Base-by-base conservation (phyloP, 2,888 invertebrate genomes). In the Oithona nana region DNA sequence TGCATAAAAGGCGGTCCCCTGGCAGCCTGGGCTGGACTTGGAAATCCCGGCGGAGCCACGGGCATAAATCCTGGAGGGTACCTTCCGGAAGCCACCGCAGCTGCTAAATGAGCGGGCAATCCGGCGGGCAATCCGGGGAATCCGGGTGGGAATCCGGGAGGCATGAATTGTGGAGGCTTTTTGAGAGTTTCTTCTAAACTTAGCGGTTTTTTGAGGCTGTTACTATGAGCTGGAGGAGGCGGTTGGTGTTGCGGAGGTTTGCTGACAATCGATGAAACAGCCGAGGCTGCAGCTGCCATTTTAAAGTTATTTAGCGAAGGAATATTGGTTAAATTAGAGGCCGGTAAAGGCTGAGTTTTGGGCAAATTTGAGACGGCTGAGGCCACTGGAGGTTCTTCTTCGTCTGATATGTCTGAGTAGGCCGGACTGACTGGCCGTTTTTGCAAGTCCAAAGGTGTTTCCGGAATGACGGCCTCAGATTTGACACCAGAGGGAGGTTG, bases 391-490 rank as follows among this genome's bases (percentile, higher is more conserved):
- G 39, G 39, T 11, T 6, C 16, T 6, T 54, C 54, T 11, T 54
- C 54, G 26, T 54, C 54, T 26, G 54, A 54, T 24, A 54, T 54
- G 26, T 54, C 54, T 54, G 54, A 54, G 26, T 54, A 54, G 54
- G 54, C 54, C 26, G 54, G 54, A 26, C 54, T 54, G 24, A 26
- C 16, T 26, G 26, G 24, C 54, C 26, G 20, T 16, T 20, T 54
- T 24, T 54, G 54, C 13, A 26, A 26, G 26, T 20, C 24, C 22
- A 26, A 54, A 26, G 54, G 24, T 16, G 8, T 6, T 16, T 39
- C 39, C 16, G 6, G 8, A 6, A 39, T 11, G 16, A 39, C 39
- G 16, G 39, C 8, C 16, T 39, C 39, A 16, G 39, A 39, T 16
- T 39, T 39, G 39, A 39, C 39, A 11, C 16, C 39, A 39, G 39